These are phyloP conservation scores for Automeris io DNA, from an alignment of 2,888 invertebrate species.

Conservation along the genomic window DNA sequence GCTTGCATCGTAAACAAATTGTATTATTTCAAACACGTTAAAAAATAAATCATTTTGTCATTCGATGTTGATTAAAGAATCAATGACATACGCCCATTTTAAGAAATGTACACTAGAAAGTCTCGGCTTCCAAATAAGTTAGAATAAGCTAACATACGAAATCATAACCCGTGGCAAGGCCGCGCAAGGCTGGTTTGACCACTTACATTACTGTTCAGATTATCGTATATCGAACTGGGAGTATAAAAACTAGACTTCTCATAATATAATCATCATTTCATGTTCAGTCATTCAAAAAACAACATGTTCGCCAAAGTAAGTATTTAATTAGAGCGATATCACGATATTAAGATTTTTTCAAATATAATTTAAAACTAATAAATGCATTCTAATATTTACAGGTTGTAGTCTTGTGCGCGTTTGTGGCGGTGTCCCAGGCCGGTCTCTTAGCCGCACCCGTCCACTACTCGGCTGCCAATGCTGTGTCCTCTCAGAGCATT, in stretches of 20 bases:
- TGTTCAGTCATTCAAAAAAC: conserved; percentile 1
- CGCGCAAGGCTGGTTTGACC: conserved; percentile 9
- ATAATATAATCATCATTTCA: conserved; percentile 1
- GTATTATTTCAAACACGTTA: too few species aligned
- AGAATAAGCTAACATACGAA: too few species aligned
- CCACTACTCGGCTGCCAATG: conserved; percentile 30
- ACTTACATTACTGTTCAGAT: conserved; percentile 9
- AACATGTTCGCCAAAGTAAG: conserved; percentile 29
- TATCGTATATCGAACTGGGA: conserved; percentile 1
- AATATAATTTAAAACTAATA: background rate
- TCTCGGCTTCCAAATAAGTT: too few species aligned
- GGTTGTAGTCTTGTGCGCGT: conserved; percentile 32
- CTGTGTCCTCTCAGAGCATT: conserved; percentile 47
- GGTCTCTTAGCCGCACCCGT: conserved; percentile 29
- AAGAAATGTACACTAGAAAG: too few species aligned
- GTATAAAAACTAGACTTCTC: conserved; percentile 10
- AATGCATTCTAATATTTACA: conserved; percentile 4
- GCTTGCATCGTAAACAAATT: too few species aligned
- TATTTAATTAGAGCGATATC: background rate
- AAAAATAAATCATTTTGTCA: too few species aligned
- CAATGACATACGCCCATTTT: too few species aligned
- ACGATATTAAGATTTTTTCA: background rate
- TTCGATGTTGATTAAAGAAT: too few species aligned
- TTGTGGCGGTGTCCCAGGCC: conserved; percentile 46
- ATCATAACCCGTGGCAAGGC: conserved; percentile 8